Evolutionary conservation across 1,140 invertebrate species (phyloP).

Genomic region (Nylanderia fulva): DNA sequence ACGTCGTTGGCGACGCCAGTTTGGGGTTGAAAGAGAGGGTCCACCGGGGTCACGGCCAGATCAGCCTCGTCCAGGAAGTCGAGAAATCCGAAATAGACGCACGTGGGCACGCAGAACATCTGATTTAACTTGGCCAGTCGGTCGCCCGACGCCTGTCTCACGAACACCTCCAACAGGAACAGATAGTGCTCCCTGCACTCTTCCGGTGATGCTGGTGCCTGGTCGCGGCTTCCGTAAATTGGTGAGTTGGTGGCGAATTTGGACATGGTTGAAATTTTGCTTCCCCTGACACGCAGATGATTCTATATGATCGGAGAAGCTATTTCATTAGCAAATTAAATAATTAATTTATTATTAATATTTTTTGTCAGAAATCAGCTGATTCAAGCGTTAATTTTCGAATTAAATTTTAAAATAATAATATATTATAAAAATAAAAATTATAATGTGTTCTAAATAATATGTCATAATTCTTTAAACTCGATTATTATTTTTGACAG

Average conservation of each 20-base stretch:
- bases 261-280: not conserved
- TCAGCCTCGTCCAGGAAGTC: constrained; percentile 72
- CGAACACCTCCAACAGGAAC: constrained; percentile 82
- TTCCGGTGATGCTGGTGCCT: not conserved
- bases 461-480: too few species aligned
- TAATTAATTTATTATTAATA: too few species aligned
- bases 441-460: too few species aligned
- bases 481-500: too few species aligned
- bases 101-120: constrained; percentile 82
- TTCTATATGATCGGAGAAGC: not conserved
- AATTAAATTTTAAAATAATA: too few species aligned
- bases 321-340: too few species aligned
- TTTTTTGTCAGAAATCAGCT: too few species aligned
- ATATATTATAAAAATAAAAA: too few species aligned
- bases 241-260: not conserved
- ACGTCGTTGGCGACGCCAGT: constrained; percentile 69
- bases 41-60: constrained; percentile 76
- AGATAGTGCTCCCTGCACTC: constrained; percentile 76
- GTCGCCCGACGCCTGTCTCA: constrained; percentile 76
- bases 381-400: too few species aligned
- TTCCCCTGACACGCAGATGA: not conserved
- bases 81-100: constrained; percentile 78
- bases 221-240: constrained; percentile 1
- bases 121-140: constrained; percentile 79
- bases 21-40: constrained; percentile 76